Conservation (phyloP, 1,140 invertebrate species). For the Brachionus plicatilis region DNA sequence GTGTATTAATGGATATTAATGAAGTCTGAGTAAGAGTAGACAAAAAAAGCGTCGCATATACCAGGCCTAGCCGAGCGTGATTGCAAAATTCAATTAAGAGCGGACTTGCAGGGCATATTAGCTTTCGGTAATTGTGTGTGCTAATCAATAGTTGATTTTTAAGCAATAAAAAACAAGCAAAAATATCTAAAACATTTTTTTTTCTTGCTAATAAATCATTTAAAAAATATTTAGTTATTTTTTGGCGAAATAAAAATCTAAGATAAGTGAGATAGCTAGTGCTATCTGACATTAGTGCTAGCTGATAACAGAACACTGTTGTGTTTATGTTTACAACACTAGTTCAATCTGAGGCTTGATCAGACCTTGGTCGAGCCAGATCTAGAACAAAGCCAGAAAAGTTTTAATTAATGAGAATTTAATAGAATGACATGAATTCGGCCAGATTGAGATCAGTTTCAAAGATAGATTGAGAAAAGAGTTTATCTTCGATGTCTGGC, state of each 20-base stretch:
- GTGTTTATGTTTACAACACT: background rate
- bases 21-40: background rate
- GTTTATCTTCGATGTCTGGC: background rate
- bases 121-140: background rate
- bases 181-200: background rate
- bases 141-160: background rate
- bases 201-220: background rate
- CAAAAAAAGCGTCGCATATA: background rate
- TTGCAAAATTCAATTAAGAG: background rate
- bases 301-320: background rate
- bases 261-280: background rate
- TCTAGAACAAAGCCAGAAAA: background rate
- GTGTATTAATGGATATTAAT: background rate
- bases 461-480: background rate
- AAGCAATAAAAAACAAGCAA: background rate
- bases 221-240: background rate
- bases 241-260: background rate
- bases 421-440: slow-evolving; percentile 1
- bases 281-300: background rate
- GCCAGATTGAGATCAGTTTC: background rate
- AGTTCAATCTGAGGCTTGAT: background rate
- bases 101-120: background rate
- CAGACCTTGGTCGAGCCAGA: background rate
- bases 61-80: background rate
- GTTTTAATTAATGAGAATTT: slow-evolving; percentile 23